Evolutionary conservation across 2,113 vertebrate species (phyloP).

Genomic region (Limanda limanda): DNA sequence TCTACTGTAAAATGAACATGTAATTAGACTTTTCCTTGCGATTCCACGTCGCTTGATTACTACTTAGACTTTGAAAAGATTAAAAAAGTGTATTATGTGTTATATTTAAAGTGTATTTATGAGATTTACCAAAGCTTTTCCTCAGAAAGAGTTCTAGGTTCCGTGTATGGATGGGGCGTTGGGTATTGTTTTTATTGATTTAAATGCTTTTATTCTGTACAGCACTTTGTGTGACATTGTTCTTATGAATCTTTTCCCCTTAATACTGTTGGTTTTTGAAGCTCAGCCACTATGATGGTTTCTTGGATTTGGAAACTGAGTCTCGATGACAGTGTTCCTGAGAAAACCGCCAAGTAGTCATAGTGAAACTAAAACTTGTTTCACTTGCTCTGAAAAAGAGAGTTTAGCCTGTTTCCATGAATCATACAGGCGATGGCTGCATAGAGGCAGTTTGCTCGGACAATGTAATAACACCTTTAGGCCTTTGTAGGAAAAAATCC

Average conservation of each 20-base stretch:
- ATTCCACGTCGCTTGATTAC: background rate
- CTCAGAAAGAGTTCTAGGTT: too few species aligned
- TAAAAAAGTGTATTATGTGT: background rate
- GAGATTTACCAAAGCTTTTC: too few species aligned
- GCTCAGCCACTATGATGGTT: too few species aligned
- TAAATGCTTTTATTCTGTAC: too few species aligned
- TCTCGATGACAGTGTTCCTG: background rate
- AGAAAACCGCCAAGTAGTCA: background rate
- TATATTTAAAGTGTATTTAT: too few species aligned
- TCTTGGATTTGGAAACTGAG: too few species aligned
- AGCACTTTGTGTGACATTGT: too few species aligned
- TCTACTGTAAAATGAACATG: background rate
- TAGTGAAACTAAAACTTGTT: too few species aligned
- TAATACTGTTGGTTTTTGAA: too few species aligned
- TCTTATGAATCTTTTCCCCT: too few species aligned
- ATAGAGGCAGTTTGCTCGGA: conserved; percentile 13
- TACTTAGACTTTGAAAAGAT: background rate
- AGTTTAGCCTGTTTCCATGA: background rate
- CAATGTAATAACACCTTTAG: background rate
- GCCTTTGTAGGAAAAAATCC: conserved; percentile 13
- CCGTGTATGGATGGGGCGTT: too few species aligned
- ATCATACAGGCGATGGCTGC: conserved; percentile 6
- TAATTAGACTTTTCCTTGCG: background rate
- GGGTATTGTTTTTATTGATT: too few species aligned
- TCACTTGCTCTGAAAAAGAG: background rate